Evolutionary conservation across 2,113 vertebrate genomes (phyloP).

Genomic region (Cranoglanis bouderius): DNA sequence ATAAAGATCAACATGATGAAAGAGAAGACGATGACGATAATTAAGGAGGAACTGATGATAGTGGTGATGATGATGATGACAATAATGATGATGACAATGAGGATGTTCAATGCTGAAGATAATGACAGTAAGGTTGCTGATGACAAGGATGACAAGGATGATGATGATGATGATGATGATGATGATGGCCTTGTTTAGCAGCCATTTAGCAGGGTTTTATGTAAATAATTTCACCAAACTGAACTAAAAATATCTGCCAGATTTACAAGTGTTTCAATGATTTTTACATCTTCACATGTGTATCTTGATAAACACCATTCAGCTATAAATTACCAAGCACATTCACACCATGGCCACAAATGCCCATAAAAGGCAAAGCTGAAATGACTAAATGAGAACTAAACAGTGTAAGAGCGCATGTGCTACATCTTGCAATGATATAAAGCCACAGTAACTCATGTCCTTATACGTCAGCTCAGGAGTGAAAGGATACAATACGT

Average conservation of each 20-base stretch:
- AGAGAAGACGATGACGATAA: neutral
- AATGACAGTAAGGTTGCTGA: neutral
- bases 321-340: neutral
- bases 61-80: neutral
- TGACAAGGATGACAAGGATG: neutral
- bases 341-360: no score
- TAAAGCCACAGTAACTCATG: no score
- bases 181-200: neutral
- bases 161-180: neutral
- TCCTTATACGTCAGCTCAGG: no score
- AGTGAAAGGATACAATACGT: no score
- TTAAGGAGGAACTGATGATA: neutral
- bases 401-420: no score
- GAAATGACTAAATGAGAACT: no score
- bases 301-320: no score
- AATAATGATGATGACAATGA: neutral
- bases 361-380: no score
- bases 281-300: no score
- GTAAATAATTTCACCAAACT: neutral
- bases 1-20: neutral
- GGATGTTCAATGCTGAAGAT: neutral
- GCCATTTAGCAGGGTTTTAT: no score
- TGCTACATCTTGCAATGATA: no score
- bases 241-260: neutral
- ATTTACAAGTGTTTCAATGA: neutral